Conservation (phyloP, 2,888 invertebrate genomes). For the Spicauda simplicius region DNA sequence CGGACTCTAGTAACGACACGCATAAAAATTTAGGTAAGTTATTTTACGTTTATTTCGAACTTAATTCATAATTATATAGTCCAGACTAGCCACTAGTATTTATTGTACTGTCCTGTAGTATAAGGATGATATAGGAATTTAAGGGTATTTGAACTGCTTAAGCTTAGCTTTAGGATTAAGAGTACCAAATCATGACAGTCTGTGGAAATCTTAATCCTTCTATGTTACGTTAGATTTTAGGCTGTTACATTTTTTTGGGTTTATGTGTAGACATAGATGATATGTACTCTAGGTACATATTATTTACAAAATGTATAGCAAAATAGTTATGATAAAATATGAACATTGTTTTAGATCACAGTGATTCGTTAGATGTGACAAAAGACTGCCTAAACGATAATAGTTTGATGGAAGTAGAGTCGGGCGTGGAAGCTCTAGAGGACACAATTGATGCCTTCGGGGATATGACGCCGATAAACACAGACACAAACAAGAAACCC, state of each 20-base stretch:
- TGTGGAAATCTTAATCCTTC: too few relatives aligned
- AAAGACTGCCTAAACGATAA: conserved; percentile 59
- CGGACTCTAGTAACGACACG: conserved; percentile 77
- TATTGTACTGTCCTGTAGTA: too few relatives aligned
- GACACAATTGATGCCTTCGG: conserved; percentile 70
- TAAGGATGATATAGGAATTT: background rate
- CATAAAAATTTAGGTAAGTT: conserved; percentile 74
- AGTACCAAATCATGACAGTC: too few relatives aligned
- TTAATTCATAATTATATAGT: background rate
- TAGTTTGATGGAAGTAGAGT: conserved; percentile 73
- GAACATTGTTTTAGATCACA: conserved; percentile 52
- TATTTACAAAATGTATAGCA: background rate
- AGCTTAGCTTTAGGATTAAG: too few relatives aligned
- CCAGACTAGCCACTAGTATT: background rate
- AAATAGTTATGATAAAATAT: background rate
- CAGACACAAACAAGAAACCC: conserved; percentile 46
- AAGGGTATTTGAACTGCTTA: background rate
- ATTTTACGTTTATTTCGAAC: background rate
- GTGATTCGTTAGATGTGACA: conserved; percentile 59
- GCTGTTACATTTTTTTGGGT: background rate
- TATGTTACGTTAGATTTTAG: too few relatives aligned
- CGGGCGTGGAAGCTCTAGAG: conserved; percentile 81
- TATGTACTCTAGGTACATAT: background rate
- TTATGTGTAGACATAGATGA: background rate
- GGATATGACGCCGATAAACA: conserved; percentile 54